Base-by-base conservation (phyloP, 2,888 invertebrate species). In the Leptothorax acervorum region DNA sequence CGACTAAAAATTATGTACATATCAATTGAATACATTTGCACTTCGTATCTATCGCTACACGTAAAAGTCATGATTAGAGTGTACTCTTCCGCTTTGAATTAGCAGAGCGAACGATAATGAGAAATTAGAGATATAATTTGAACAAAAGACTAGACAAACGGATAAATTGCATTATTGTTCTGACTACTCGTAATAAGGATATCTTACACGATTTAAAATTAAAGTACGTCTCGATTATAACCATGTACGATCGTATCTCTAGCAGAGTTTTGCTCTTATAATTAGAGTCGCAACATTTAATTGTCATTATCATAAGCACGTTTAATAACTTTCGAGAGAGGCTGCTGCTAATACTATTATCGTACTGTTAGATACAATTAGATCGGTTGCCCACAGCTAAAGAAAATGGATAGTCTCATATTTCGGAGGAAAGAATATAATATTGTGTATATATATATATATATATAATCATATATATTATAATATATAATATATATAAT, bases 11-110 rank as follows among this genome's bases (percentile, higher is more conserved):
- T 78, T 45, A 31, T 15, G 4, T 53, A 28, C 51, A 63, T 65
- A 65, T 53, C 42, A 55, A n/a, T 76, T 42, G 0, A 76, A 48
- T 48, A 65, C 3, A 60, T 28, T 31, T 5, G 23, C 51, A 35
- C 15, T 11, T 63, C 8, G 8, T 39, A 51, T 53, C 18, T 51
- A 23, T 42, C n/a, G 51, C 60, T 35, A 39, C 8, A 23, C 11
- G n/a, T 84, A 81, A 70, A 35, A 18, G 18, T 85, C 31, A 86
- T 87, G 93, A 94, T 93, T 94, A 94, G 93, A 94, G 88, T 82
- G 90, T 92, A 94, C 94, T 94, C 93, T 90, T 91, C 88, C 91
- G 90, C 89, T 93, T 92, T 87, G 90, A 87, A 45, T 75, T n/a
- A 87, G 84, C 90, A 89, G 92, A 93, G 92, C 88, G 92, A 92